phyloP scores from a whole-genome alignment of 2,797 vertebrate genomes.

The Sardinella longiceps region DNA sequence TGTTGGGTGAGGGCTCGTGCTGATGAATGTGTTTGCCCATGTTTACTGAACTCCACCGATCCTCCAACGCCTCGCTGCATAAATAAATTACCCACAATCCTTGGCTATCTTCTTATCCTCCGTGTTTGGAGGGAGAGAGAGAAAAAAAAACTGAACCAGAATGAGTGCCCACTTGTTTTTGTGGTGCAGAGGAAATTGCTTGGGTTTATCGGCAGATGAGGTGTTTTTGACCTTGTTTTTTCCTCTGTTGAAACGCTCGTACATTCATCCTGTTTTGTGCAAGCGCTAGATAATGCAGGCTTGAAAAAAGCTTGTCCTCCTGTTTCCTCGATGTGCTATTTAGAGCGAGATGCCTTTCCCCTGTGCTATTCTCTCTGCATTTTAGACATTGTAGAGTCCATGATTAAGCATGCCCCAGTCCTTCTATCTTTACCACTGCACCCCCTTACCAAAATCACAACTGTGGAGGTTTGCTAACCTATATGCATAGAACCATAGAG shows the following conservation, averaged over 20 bases:
- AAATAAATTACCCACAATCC: conserved; percentile 20
- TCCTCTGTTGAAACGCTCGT: neutral
- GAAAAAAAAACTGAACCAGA: neutral
- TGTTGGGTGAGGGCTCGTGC: neutral
- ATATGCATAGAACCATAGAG: neutral
- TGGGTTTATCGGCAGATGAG: neutral
- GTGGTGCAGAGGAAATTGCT: neutral
- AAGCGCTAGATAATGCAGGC: neutral
- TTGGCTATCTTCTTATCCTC: neutral
- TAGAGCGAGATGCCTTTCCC: neutral
- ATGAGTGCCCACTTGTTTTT: neutral
- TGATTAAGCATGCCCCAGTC: neutral
- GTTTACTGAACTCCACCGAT: conserved; percentile 19
- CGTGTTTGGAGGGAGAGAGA: neutral
- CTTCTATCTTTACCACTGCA: neutral
- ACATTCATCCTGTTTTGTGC: neutral
- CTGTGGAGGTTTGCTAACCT: neutral
- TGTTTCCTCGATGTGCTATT: neutral
- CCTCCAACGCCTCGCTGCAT: conserved; percentile 28
- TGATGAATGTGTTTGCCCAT: conserved; percentile 41
- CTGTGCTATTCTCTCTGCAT: neutral
- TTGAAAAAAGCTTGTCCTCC: neutral
- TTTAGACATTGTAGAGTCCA: neutral
- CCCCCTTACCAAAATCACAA: neutral
- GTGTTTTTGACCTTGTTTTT: conserved; percentile 10